Evolutionary conservation across 2,888 invertebrate genomes (phyloP).

Genomic region (Troides oblongomaculatus): DNA sequence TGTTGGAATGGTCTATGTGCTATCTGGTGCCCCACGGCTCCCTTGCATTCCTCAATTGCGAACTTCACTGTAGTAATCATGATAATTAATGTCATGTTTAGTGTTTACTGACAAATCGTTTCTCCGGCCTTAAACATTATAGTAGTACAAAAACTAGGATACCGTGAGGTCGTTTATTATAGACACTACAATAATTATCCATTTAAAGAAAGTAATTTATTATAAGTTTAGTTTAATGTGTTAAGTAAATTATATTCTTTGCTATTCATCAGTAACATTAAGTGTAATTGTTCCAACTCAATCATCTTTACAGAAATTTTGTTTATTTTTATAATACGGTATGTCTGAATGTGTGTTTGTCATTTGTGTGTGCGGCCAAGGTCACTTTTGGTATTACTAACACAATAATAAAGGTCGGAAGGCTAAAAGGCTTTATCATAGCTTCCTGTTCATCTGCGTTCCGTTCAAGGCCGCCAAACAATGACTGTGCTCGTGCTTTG

Average conservation of each 20-base stretch:
- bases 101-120: slow-evolving; percentile 6
- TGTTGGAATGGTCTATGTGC: too few relatives aligned
- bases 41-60: background rate
- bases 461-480: slow-evolving; percentile 30
- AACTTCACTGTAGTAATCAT: background rate
- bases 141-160: slow-evolving; percentile 42
- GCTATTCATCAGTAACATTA: too few relatives aligned
- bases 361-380: slow-evolving; percentile 3
- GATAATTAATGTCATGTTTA: slow-evolving; percentile 20
- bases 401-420: slow-evolving; percentile 24
- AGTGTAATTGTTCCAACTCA: background rate
- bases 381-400: slow-evolving; percentile 13
- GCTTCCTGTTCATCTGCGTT: slow-evolving; percentile 33
- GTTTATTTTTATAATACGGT: background rate
- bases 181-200: background rate
- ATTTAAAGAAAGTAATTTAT: too few relatives aligned
- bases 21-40: too few relatives aligned
- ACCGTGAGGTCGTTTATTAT: background rate
- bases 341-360: background rate
- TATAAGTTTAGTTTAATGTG: too few relatives aligned
- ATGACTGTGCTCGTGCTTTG: slow-evolving; percentile 25
- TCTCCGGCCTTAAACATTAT: slow-evolving; percentile 30
- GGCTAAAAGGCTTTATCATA: slow-evolving; percentile 16
- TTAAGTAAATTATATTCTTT: too few relatives aligned
- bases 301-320: background rate